Percentiles rank a stretch among this genome's conserved stretches.
Conservation (phyloP, 2,113 vertebrate species). For the Siniperca knerii region DNA sequence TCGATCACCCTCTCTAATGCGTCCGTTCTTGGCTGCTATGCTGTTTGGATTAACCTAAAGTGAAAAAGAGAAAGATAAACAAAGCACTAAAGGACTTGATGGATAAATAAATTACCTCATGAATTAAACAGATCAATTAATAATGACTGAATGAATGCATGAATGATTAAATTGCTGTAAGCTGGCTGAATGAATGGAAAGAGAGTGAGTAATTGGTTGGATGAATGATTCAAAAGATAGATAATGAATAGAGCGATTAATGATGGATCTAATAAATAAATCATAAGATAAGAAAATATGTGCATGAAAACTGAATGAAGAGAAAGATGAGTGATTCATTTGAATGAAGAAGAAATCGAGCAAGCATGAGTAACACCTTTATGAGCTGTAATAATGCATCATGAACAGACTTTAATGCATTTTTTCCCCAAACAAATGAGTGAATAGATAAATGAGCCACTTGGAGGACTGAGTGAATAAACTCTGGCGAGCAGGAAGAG, state of each 20-base stretch:
- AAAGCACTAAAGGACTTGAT: rapidly evolving
- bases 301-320: neutral
- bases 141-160: neutral
- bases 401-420: neutral
- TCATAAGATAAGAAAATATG: neutral
- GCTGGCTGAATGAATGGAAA: neutral
- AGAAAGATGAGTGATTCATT: neutral
- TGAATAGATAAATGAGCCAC: neutral
- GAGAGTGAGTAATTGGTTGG: neutral
- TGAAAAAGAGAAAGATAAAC: neutral
- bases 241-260: neutral
- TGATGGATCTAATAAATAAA: neutral
- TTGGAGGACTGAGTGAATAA: neutral
- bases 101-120: neutral
- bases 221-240: conserved; percentile 8
- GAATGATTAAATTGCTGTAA: neutral
- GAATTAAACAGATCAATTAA: neutral
- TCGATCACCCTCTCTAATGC: conserved; percentile 88
- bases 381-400: neutral
- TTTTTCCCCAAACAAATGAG: neutral
- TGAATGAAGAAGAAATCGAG: neutral
- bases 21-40: conserved; percentile 90
- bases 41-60: conserved; percentile 89
- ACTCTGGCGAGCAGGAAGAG: neutral
- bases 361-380: neutral